Conservation (phyloP, 2,113 vertebrate genomes). For the Phrynosoma blainvillii region DNA sequence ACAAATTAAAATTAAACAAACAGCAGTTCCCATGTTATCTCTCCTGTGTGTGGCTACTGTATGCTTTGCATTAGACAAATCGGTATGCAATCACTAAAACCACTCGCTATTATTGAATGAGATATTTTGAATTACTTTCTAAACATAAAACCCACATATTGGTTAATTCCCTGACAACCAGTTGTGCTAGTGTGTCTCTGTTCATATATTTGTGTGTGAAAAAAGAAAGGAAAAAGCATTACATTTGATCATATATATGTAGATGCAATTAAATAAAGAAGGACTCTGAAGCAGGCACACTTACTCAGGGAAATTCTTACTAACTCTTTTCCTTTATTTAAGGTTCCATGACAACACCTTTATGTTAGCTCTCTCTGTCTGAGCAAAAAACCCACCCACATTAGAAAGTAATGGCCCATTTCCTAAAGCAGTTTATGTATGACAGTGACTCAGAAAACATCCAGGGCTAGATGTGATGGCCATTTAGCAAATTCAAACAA, state of each 20-base stretch:
- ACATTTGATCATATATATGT: not conserved
- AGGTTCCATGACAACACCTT: slow-evolving; percentile 12
- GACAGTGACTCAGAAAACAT: too few relatives aligned
- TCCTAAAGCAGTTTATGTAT: slow-evolving; percentile 45
- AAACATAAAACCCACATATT: too few relatives aligned
- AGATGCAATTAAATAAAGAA: not conserved
- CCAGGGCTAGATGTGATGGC: too few relatives aligned
- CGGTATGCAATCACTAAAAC: not conserved
- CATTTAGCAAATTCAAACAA: too few relatives aligned
- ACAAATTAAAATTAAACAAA: not conserved
- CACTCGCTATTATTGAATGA: not conserved
- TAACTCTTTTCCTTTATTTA: not conserved
- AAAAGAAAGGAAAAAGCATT: too few relatives aligned
- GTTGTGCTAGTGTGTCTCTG: not conserved
- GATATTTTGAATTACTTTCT: not conserved
- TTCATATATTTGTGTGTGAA: not conserved
- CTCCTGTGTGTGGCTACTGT: not conserved
- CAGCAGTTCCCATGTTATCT: not conserved
- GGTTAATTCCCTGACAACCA: too few relatives aligned
- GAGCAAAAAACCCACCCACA: slow-evolving; percentile 13
- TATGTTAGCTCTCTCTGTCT: slow-evolving; percentile 13
- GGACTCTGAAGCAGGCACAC: not conserved
- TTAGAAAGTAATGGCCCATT: slow-evolving; percentile 55
- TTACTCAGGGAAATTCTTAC: not conserved
- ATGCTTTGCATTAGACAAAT: not conserved